Evolutionary conservation across 2,113 vertebrate genomes (phyloP).

Genomic region (Blennius ocellaris): DNA sequence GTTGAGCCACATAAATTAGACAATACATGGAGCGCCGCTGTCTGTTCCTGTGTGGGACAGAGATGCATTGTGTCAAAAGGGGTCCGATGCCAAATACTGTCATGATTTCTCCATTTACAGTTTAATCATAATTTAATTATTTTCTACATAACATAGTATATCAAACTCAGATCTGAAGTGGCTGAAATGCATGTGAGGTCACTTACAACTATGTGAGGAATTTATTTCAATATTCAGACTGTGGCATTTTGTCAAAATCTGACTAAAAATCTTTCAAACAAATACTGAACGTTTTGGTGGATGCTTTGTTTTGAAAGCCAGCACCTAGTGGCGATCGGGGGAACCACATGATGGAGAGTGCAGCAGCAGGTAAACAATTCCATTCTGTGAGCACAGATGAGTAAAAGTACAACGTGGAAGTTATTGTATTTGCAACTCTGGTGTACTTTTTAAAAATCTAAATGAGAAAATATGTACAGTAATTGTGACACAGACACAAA

Average conservation of each 20-base stretch:
- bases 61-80: not conserved
- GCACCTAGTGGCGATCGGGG: conserved; percentile 13
- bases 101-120: not conserved
- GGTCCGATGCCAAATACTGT: not conserved
- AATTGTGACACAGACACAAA: not conserved
- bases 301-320: not conserved
- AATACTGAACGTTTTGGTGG: not conserved
- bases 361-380: not conserved
- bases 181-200: too few species aligned
- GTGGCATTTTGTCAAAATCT: too few species aligned
- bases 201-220: too few species aligned
- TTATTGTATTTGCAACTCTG: too few species aligned
- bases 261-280: too few species aligned
- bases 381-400: not conserved
- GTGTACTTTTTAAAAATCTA: too few species aligned
- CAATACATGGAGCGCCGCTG: not conserved
- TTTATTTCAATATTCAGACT: too few species aligned
- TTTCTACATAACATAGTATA: too few species aligned
- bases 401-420: too few species aligned
- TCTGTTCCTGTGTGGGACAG: not conserved
- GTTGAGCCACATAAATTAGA: conserved; percentile 4
- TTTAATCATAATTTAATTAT: not conserved
- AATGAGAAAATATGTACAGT: too few species aligned
- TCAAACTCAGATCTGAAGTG: too few species aligned
- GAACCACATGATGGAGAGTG: not conserved